Base-by-base conservation (phyloP, 2,113 vertebrate species). In the Triplophysa dalaica region DNA sequence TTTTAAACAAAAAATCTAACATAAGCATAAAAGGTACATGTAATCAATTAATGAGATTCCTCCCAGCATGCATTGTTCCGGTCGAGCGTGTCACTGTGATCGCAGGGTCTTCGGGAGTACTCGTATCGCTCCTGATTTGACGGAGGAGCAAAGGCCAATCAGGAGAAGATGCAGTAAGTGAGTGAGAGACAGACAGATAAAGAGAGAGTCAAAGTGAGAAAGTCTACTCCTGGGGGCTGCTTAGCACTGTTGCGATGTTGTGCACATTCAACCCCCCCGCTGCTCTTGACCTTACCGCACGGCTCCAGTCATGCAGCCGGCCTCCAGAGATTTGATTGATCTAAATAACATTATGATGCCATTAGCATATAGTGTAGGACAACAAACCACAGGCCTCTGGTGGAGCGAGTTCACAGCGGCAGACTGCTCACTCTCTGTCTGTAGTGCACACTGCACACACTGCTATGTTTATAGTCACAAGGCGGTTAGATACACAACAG, bases 281-380 rank as follows among this genome's bases (percentile, higher is more conserved):
- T 29, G 89, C 89, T 86, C 85, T 84, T 89, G 91, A 91, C 90
- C 92, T 90, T 89, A 80, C 81, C 54, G 76, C 80, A 87, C 87
- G 72, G 83, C 12, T 80, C 83, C 70, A 64, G 76, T 67, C 77
- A 79, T 81, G 69, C n/a, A 63, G 63, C 58, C 8, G 70, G 69
- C 50, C 80, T 83, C 75, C 65, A 2, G 84, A 83, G 54, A 64
- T 90, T 86, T 86, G 84, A 91, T 91, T 87, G 89, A 90, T 92
- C 89, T 89, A 90, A 92, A 92, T 92, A 90, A 90, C 90, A 91
- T 90, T 82, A 89, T 89, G 89, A 92, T 58, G 72, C 68, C 79
- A 91, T 92, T 91, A 89, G 81, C 90, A 92, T 92, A 90, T 83
- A 52, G 75, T 70, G 61, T 80, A 84, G 70, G 83, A 85, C 86